Conservation (phyloP, 2,797 vertebrate species). For the Eremophila alpestris region DNA sequence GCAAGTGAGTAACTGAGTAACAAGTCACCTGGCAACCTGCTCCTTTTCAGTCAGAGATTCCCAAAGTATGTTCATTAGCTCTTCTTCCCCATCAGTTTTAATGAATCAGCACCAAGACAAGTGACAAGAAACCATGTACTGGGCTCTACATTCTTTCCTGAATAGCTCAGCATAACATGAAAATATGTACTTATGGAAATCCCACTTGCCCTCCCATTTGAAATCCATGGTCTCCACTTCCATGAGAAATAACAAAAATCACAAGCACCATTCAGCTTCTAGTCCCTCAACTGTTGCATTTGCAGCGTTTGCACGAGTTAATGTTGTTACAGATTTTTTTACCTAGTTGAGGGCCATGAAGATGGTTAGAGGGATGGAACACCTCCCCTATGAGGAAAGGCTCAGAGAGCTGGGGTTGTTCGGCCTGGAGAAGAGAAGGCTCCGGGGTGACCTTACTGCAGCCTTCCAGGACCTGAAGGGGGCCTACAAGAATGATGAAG, state of each 20-base stretch:
- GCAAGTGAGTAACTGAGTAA: neutral
- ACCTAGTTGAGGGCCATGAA: slow-evolving; percentile 13
- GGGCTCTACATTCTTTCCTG: neutral
- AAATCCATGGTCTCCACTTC: neutral
- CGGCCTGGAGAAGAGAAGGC: slow-evolving; percentile 2
- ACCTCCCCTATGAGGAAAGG: slow-evolving; percentile 15
- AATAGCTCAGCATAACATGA: neutral
- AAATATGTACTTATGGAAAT: neutral
- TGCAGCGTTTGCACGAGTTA: neutral
- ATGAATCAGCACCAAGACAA: neutral
- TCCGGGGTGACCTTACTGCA: neutral
- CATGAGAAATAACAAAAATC: neutral
- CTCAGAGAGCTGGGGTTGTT: neutral
- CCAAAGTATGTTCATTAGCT: neutral
- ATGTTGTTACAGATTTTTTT: neutral
- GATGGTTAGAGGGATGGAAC: neutral
- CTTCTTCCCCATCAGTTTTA: neutral
- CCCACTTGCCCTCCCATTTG: neutral
- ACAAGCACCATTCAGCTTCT: neutral
- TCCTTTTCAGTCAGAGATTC: neutral
- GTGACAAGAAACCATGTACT: neutral
- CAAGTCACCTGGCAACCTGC: neutral
- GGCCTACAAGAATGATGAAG: neutral
- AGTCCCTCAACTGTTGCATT: neutral
- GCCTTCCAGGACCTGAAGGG: slow-evolving; percentile 20